phyloP scores from a whole-genome alignment of 2,888 invertebrate species.

The Pterostichus niger region DNA sequence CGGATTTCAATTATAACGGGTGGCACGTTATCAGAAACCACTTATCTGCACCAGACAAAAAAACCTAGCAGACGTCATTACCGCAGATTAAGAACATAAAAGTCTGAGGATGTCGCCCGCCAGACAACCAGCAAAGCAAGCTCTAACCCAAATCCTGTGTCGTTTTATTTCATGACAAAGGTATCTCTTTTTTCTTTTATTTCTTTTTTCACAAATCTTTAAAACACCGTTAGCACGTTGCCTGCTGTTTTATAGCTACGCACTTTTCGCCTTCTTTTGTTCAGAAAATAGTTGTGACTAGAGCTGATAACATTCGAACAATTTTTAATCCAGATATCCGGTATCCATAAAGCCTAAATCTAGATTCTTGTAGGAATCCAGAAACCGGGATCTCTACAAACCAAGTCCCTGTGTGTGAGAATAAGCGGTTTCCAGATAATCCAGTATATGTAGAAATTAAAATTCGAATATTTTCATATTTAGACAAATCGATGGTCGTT shows the following conservation, averaged over 20 bases:
- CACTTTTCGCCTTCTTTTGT: no score
- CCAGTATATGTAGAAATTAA: no score
- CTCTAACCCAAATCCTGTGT: background rate
- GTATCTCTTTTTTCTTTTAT: slow-evolving; percentile 14
- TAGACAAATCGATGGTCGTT: no score
- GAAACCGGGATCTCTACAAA: no score
- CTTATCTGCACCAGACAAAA: slow-evolving; percentile 45
- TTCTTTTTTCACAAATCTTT: slow-evolving; percentile 31
- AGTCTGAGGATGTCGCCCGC: slow-evolving; percentile 7
- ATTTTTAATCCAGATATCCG: no score
- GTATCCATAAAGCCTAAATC: no score
- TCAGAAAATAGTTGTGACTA: no score
- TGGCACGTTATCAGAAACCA: slow-evolving; percentile 45
- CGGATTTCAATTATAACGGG: slow-evolving; percentile 50
- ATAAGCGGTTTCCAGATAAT: no score
- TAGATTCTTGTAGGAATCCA: no score
- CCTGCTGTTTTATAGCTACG: slow-evolving; percentile 1
- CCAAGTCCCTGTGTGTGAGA: no score
- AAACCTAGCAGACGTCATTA: slow-evolving; percentile 40
- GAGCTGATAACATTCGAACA: no score
- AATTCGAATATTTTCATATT: no score
- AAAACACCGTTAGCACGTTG: slow-evolving; percentile 18
- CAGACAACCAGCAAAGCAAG: slow-evolving; percentile 5
- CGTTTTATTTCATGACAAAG: slow-evolving; percentile 44
- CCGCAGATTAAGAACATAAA: slow-evolving; percentile 53